Evolutionary conservation across 2,888 invertebrate genomes (phyloP), one percentile per base, ranked within the genome.

Genomic region (Phragmatobia fuliginosa): DNA sequence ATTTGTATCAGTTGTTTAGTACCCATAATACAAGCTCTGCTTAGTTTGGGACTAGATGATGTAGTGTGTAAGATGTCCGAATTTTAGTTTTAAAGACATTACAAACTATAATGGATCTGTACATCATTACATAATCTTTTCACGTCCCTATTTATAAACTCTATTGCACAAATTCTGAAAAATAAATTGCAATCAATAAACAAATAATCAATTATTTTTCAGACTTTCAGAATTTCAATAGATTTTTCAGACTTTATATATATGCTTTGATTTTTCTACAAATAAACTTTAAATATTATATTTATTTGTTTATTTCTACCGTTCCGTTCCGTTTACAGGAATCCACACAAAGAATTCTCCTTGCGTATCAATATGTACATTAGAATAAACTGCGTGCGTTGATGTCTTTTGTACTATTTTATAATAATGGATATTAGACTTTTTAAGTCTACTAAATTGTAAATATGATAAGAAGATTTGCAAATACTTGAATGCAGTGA

Each of bases 351-450:
- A 49, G 10, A 16, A 49, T n/a, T 49, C n/a, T 49, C 0, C 8
- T 21, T n/a, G 2, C 45, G 1, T n/a, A 10, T 49, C 16, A 16
- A 16, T 25, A 56, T 7, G 6, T 7, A 2, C 2, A 18, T 28
- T 8, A 14, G 18, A 11, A 28, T 28, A 21, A 41, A 41, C 41
- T 5, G 49, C 59, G 18, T 52, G 45, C 70, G 70, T 71, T 67
- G 67, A 71, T 36, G 60, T 71, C 70, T 71, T 71, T 64, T 71
- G 38, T 36, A 67, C 49, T 2, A 11, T 33, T 16, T 5, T 25
- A 10, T 32, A 32, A 16, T 31, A 7, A 16, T 56, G n/a, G n/a
- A n/a, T n/a, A n/a, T n/a, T n/a, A n/a, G n/a, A n/a, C n/a, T n/a
- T n/a, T n/a, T n/a, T n/a, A n/a, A n/a, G n/a, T n/a, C n/a, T n/a